Base-by-base conservation (phyloP, 2,888 invertebrate species). In the Theodoxus fluviatilis region DNA sequence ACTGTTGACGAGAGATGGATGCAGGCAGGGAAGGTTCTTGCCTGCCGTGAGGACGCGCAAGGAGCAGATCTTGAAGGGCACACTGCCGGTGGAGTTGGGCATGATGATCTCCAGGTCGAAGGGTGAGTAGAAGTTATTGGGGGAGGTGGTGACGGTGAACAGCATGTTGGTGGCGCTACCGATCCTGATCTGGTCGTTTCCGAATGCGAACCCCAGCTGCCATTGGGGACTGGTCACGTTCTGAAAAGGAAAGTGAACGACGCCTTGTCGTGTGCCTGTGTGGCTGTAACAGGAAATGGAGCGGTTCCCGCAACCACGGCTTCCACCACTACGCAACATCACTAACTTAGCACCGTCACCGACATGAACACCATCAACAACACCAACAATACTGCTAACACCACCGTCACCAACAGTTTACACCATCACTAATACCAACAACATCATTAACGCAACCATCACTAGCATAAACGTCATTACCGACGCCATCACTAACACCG, bases 61-160 rank as follows among this genome's bases (percentile, higher is more conserved):
- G n/a, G n/a, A n/a, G n/a, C n/a, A n/a, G n/a, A n/a, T n/a, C n/a
- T n/a, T n/a, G n/a, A n/a, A n/a, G n/a, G n/a, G n/a, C n/a, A n/a
- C n/a, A n/a, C n/a, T n/a, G 18, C 72, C 71, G 6, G 72, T 71
- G 22, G 63, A 61, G 40, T 73, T 71, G 1, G 84, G 84, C 79
- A 82, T 79, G 2, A 83, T 76, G 63, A 83, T 79, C 75, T 84
- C 83, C 22, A 85, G 72, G 68, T 79, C 74, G 75, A 85, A 78
- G 28, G 79, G 77, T 4, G 73, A 68, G 67, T 83, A 83, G 3
- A 73, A 75, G 2, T 73, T 73, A 31, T 74, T 76, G 15, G 77
- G 74, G 18, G 72, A 71, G 0, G 82, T 81, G 33, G 72, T 73
- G 47, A 84, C 77, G 47, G 77, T 75, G 35, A 79, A 68, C 28